Base-by-base conservation (phyloP, 2,888 invertebrate species). In the Vanessa cardui region DNA sequence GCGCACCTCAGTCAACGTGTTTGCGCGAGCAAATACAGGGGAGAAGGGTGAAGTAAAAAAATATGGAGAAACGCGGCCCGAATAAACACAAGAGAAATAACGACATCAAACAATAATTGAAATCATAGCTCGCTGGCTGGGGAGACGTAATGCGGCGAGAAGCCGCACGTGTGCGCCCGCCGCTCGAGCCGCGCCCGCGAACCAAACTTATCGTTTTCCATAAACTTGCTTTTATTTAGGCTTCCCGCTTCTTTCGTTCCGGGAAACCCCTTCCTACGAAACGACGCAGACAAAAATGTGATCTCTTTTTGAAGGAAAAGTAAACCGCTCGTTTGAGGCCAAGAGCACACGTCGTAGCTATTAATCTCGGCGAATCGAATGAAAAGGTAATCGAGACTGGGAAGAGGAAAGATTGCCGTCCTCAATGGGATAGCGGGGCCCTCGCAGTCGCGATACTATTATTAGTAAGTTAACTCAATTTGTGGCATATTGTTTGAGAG, bases 391-490 rank as follows among this genome's bases (percentile, higher is more conserved):
- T 85, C 88, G 83, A 80, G 81, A 76, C 80, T 82, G 83, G 82
- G 85, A 39, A 78, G 81, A 82, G 84, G 77, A 83, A 83, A 88
- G 85, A 89, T 89, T 89, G 88, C 81, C 82, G 81, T 85, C 79
- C 85, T 89, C 85, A 84, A 88, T 87, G 84, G 80, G 82, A 81
- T 78, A 82, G 80, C 76, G 77, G 83, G 80, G 83, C 87, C 85
- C 87, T 85, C 82, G 83, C 84, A 82, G 79, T 80, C 81, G 82
- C 85, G 90, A 90, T 90, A 89, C 88, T 84, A 86, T 92, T 92
- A 92, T 92, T 92, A 92, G 89, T 85, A 87, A 90, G 89, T 91
- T 91, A 91, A 92, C 90, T 91, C 91, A 92, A 92, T 92, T 92
- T 92, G 92, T 77, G 90, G 88, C 88, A 88, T 91, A 92, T 92